Evolutionary conservation across 2,113 vertebrate genomes (phyloP).

Genomic region (Paradoxurus hermaphroditus): DNA sequence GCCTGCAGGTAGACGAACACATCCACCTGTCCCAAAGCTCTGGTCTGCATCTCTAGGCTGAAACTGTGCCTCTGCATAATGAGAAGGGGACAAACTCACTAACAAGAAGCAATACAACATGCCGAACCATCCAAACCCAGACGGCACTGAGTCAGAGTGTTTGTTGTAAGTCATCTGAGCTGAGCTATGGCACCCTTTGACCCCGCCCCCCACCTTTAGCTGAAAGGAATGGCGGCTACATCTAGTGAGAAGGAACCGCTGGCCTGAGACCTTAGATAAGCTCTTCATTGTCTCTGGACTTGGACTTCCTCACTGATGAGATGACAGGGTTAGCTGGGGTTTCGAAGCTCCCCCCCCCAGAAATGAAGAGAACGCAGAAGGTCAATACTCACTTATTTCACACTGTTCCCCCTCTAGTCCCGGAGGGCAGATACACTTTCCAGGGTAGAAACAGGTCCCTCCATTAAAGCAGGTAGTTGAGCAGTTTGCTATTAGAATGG

Average conservation of each 20-base stretch:
- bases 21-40: not conserved
- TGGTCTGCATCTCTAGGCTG: not conserved
- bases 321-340: not conserved
- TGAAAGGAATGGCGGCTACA: not conserved
- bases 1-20: not conserved
- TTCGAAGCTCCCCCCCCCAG: not conserved
- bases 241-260: not conserved
- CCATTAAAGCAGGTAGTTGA: slow-evolving; percentile 90
- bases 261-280: not conserved
- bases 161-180: not conserved
- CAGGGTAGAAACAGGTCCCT: slow-evolving; percentile 91
- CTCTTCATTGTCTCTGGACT: not conserved
- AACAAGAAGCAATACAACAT: not conserved
- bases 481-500: slow-evolving; percentile 87
- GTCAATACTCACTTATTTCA: slow-evolving; percentile 88
- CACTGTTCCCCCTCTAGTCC: slow-evolving; percentile 90
- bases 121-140: not conserved
- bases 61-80: not conserved
- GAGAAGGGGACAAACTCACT: not conserved
- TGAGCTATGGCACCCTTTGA: not conserved
- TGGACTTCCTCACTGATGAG: not conserved
- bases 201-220: not conserved
- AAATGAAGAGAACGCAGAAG: not conserved
- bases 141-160: not conserved
- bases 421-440: slow-evolving; percentile 91